phyloP scores from a whole-genome alignment of 53 echinoderm and acorn worm genomes.

The Luidia sarsii region DNA sequence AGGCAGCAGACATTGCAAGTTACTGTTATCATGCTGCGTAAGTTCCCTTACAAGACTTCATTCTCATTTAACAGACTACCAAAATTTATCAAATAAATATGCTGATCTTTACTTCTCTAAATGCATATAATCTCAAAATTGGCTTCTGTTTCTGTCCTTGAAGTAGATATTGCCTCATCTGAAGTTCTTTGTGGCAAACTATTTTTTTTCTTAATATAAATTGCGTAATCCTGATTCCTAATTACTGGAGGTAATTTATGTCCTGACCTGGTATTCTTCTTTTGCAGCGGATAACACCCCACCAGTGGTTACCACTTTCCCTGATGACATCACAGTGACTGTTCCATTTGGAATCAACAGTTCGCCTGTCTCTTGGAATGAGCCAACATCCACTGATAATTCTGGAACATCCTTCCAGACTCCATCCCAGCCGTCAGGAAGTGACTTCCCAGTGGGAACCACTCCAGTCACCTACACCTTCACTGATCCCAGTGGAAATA shows the following conservation, averaged over 20 bases:
- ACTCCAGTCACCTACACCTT: slow-evolving; percentile 62
- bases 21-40: slow-evolving; percentile 5
- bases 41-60: no score
- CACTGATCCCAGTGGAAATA: slow-evolving; percentile 58
- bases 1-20: slow-evolving; percentile 6
- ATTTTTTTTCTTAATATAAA: background rate
- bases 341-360: background rate
- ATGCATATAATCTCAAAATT: background rate
- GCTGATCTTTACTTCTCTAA: no score
- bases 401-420: slow-evolving; percentile 43
- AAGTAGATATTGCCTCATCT: no score
- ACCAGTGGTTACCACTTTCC: slow-evolving; percentile 40
- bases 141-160: background rate
- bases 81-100: no score
- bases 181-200: no score
- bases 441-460: slow-evolving; percentile 35
- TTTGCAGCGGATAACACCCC: slow-evolving; percentile 26
- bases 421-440: slow-evolving; percentile 47
- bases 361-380: slow-evolving; percentile 36
- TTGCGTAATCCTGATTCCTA: background rate
- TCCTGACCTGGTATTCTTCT: background rate
- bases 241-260: no score
- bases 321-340: slow-evolving; percentile 22
- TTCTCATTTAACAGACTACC: no score
- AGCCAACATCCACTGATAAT: slow-evolving; percentile 53